Conservation (phyloP, 2,888 invertebrate species). For the Caenorhabditis sp. region DNA sequence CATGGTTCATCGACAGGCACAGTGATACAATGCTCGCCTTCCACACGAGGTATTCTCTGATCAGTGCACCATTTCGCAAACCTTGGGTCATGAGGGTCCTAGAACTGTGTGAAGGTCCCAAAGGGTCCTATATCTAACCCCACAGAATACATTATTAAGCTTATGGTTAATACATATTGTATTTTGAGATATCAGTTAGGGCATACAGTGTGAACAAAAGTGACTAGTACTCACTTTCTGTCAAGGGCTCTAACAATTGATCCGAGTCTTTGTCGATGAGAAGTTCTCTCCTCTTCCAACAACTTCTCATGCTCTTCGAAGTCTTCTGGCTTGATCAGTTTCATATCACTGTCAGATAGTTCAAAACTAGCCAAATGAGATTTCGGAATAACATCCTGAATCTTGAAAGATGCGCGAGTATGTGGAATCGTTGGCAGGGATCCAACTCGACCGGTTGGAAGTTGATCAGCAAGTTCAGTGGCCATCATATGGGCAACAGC, state of each 20-base stretch:
- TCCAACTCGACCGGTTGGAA: conserved; percentile 41
- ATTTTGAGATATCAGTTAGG: no score
- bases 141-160: no score
- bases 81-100: no score
- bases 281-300: conserved; percentile 46
- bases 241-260: conserved; percentile 50
- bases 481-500: conserved; percentile 70
- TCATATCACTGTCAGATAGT: conserved; percentile 67
- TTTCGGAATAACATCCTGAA: conserved; percentile 67
- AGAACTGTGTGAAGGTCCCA: no score
- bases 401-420: conserved; percentile 70
- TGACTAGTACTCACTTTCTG: conserved; percentile 10
- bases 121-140: no score
- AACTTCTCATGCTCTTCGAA: conserved; percentile 57
- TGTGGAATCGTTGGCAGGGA: conserved; percentile 64
- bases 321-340: conserved; percentile 64
- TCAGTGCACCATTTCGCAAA: no score
- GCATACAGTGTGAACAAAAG: not conserved
- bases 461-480: conserved; percentile 68
- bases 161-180: no score
- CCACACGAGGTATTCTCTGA: no score
- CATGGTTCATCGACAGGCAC: no score
- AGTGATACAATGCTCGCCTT: no score
- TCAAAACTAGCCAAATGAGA: conserved; percentile 66
- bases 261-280: conserved; percentile 42